A percentile compares a stretch with the other conserved stretches of the same genome.
These are phyloP conservation scores for Himalopsyche kuldschensis DNA, from an alignment of 2,888 invertebrate genomes.

Conservation along the genomic window DNA sequence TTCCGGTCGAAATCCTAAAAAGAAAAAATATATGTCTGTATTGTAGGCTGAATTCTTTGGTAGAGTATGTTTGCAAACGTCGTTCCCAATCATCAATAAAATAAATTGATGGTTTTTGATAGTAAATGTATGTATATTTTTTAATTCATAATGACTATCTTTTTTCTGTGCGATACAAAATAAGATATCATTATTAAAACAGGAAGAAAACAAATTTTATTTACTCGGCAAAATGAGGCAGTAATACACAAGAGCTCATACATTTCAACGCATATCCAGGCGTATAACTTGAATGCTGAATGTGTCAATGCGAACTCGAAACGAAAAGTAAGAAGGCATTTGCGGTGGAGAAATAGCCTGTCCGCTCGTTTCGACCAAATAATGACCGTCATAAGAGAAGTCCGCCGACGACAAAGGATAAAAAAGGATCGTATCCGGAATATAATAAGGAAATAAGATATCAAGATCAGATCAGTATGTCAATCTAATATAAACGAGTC, in stretches of 20 bases:
- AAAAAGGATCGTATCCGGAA: background rate
- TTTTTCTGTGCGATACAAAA: background rate
- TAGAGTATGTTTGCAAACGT: too few relatives aligned
- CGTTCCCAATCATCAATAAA: too few relatives aligned
- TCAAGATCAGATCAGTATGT: background rate
- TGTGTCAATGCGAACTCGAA: background rate
- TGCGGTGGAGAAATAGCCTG: background rate
- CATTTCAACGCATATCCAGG: background rate
- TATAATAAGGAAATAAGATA: background rate
- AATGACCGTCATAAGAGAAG: background rate
- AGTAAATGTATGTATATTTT: too few relatives aligned
- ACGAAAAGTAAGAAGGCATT: background rate
- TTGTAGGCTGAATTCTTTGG: too few relatives aligned
- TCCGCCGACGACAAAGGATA: background rate
- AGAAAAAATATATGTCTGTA: too few relatives aligned
- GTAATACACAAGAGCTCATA: background rate
- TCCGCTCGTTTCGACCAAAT: background rate
- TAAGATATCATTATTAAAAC: background rate
- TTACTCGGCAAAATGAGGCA: background rate
- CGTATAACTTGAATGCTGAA: background rate
- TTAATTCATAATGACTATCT: too few relatives aligned
- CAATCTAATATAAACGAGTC: background rate
- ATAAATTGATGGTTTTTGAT: too few relatives aligned
- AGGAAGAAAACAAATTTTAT: background rate
- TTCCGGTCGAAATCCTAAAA: too few relatives aligned